phyloP scores from a whole-genome alignment of 1,140 invertebrate species.

The Drosophila insularis region DNA sequence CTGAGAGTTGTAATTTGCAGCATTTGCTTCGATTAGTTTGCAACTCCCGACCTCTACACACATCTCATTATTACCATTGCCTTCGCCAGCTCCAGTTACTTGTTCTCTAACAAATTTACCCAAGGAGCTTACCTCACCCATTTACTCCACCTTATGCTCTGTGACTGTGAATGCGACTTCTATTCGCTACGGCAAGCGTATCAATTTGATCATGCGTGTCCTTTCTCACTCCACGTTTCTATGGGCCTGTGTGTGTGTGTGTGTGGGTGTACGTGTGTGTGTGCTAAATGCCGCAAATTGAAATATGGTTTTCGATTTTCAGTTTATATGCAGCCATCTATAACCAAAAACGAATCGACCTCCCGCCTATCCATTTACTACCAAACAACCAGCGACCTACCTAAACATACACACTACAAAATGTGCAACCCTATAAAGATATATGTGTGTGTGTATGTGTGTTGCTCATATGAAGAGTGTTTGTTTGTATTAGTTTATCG shows the following conservation, averaged over 20 bases:
- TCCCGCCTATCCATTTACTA: background rate
- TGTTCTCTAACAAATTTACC: background rate
- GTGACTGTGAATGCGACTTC: background rate
- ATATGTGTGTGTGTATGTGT: conserved; percentile 6
- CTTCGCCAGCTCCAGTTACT: too few relatives aligned
- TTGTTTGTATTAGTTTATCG: conserved; percentile 70
- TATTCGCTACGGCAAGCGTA: conserved; percentile 72
- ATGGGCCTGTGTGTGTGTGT: conserved; percentile 15
- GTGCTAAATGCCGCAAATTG: conserved; percentile 79
- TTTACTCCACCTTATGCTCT: conserved; percentile 6
- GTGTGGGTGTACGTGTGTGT: conserved; percentile 38
- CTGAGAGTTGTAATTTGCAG: conserved; percentile 51
- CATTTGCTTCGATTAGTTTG: conserved; percentile 68
- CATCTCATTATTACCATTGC: too few relatives aligned
- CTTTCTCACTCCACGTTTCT: conserved; percentile 22
- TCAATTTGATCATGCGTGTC: conserved; percentile 78
- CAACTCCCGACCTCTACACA: too few relatives aligned
- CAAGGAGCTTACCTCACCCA: conserved; percentile 1
- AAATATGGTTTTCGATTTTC: conserved; percentile 81
- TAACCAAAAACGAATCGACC: conserved; percentile 61
- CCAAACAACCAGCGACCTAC: conserved; percentile 18
- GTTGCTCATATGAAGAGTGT: conserved; percentile 16
- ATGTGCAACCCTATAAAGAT: conserved; percentile 24
- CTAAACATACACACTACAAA: background rate
- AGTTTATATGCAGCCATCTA: conserved; percentile 79